Base-by-base conservation (phyloP, 2,888 invertebrate species). In the Drosophila prolongata region DNA sequence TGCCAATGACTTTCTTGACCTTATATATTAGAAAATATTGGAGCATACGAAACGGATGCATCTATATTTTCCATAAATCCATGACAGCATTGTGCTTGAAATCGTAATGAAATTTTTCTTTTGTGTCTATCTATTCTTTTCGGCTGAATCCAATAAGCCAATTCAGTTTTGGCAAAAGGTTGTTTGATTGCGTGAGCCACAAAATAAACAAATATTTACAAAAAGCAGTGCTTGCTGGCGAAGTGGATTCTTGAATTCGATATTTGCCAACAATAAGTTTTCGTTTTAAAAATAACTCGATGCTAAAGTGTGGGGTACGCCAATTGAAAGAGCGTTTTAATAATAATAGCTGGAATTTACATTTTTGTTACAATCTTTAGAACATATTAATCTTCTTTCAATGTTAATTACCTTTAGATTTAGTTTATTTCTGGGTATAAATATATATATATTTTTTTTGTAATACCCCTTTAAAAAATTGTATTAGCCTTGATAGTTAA, bases 81-180 rank as follows among this genome's bases (percentile, higher is more conserved):
- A 52, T 57, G 40, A 30, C 57, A 37, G 40, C 46, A 70, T 53
- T 62, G 37, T 42, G 46, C 27, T 35, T 56, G 71, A 70, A 70
- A 43, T 47, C 50, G 14, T 57, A 64, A 61, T 61, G 50, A 61
- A 66, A 73, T 55, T 40, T 46, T 53, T 40, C 52, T 44, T 60
- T 64, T 64, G 61, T 64, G 61, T 60, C 49, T 43, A 43, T 50
- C 42, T 49, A 10, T 49, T 49, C 43, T 42, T 14, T 49, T 42
- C 61, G 49, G 9, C 9, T 50, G 49, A 81, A 84, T 84, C 81
- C 84, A 87, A 87, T 84, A 77, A 81, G 68, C 75, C 80, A 84
- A 85, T 84, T 78, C 83, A 84, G 70, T 78, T 14, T 52, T 46
- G 57, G 56, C 71, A 69, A 85, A 55, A 75, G 79, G 49, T 70